Evolutionary conservation across 2,797 vertebrate genomes (phyloP), one percentile per base, ranked within the genome.

Genomic region (Staurois parvus): DNA sequence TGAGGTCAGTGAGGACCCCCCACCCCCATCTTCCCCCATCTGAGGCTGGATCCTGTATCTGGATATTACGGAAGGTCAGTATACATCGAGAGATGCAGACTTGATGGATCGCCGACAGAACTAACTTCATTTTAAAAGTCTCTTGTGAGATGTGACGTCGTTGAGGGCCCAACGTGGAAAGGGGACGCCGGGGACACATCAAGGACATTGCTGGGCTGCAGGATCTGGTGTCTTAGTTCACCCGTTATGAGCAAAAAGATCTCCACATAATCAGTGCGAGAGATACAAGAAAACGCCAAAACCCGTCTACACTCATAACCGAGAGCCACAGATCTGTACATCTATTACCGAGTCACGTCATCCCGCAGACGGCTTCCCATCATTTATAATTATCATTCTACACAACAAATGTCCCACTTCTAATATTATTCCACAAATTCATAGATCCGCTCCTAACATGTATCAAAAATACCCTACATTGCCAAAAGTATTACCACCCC

Each of bases 21-120:
- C 48, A 17, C 0, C 15, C 48, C 48, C 48, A 17, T 52, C 48
- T 17, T 17, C 4, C 48, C 48, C 19, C 48, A 19, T 52, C 13
- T 13, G 15, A 13, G 56, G 6, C 56, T 19, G 48, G 37, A n/a
- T n/a, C 69, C 37, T 64, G 62, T 30, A 11, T 40, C 32, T 29
- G 56, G 21, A 24, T 32, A 34, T 62, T 72, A 24, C 17, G 59
- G 26, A 76, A 81, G 79, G 84, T 76, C 78, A 64, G 10, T 29
- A 17, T 15, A 64, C 45, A 30, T 72, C 26, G 32, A 29, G 42
- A 81, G 80, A 75, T 68, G 30, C 37, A 32, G 4, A 37, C n/a
- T 13, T 80, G 77, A 81, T 76, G 72, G 84, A 81, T 85, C 62
- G 28, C 72, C 78, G 45, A 64, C 29, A 28, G 62, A 73, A 40